Conservation (phyloP, 1,140 invertebrate species). For the Hydropsyche tenuis region DNA sequence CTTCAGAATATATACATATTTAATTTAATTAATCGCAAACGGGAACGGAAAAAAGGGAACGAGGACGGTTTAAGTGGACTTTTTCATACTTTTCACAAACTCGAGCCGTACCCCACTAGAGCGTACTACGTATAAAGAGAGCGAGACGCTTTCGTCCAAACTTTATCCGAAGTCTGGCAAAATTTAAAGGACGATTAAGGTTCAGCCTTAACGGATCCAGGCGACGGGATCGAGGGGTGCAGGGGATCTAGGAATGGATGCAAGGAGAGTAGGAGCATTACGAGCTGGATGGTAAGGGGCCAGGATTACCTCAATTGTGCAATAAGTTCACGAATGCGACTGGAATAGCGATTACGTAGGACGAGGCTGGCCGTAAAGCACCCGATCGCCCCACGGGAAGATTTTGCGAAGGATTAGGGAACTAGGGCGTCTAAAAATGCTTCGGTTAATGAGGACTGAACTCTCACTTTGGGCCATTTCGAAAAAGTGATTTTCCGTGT, state of each 20-base stretch:
- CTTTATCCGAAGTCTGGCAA: conserved; percentile 29
- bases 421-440: conserved; percentile 15
- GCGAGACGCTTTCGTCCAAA: neutral
- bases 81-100: conserved; percentile 14
- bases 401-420: conserved; percentile 25
- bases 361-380: conserved; percentile 27
- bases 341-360: conserved; percentile 44
- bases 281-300: conserved; percentile 12
- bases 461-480: neutral
- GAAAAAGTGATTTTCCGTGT: no score
- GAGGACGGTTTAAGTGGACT: conserved; percentile 1
- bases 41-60: neutral
- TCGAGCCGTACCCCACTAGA: no score
- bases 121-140: neutral
- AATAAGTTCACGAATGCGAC: conserved; percentile 48
- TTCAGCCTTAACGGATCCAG: conserved; percentile 31
- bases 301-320: conserved; percentile 48
- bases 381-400: conserved; percentile 27
- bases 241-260: neutral
- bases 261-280: conserved; percentile 10
- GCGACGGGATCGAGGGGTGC: neutral
- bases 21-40: conserved; percentile 14
- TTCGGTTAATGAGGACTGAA: conserved; percentile 3
- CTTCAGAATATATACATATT: conserved; percentile 14
- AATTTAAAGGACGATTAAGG: conserved; percentile 43